Conservation (phyloP, 2,888 invertebrate species). For the Zhuqinia jingwanae region DNA sequence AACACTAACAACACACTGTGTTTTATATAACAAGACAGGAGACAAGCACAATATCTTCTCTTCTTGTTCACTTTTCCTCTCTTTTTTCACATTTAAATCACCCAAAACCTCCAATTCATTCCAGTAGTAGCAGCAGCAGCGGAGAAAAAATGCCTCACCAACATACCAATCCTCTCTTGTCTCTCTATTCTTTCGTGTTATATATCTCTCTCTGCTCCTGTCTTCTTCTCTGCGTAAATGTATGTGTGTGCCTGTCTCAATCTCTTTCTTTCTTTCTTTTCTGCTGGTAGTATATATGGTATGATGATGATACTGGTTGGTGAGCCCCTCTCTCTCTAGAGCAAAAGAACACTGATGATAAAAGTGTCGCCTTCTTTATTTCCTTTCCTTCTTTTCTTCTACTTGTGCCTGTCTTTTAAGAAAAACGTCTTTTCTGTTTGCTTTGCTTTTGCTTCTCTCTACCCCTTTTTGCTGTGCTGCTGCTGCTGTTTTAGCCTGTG, state of each 20-base stretch:
- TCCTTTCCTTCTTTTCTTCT: constrained; percentile 19
- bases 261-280: not conserved
- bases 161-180: not conserved
- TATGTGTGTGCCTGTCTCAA: no score
- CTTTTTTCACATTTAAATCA: constrained; percentile 30
- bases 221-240: no score
- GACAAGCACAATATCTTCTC: constrained; percentile 37
- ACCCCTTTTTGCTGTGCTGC: not conserved
- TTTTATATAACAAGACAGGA: not conserved
- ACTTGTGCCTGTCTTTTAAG: constrained; percentile 1
- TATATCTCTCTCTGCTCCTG: no score
- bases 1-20: constrained; percentile 28
- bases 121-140: not conserved
- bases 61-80: not conserved
- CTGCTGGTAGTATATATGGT: not conserved
- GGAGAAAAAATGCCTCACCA: constrained; percentile 15
- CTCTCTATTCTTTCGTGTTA: no score
- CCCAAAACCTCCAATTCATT: constrained; percentile 19
- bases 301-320: not conserved
- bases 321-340: not conserved
- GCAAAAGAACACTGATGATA: constrained; percentile 19
- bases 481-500: constrained; percentile 5
- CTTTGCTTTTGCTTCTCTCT: constrained; percentile 32
- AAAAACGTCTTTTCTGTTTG: constrained; percentile 31
- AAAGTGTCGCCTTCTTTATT: constrained; percentile 44